Conservation (phyloP, 2,888 invertebrate species). For the Troglohyphantes excavatus region DNA sequence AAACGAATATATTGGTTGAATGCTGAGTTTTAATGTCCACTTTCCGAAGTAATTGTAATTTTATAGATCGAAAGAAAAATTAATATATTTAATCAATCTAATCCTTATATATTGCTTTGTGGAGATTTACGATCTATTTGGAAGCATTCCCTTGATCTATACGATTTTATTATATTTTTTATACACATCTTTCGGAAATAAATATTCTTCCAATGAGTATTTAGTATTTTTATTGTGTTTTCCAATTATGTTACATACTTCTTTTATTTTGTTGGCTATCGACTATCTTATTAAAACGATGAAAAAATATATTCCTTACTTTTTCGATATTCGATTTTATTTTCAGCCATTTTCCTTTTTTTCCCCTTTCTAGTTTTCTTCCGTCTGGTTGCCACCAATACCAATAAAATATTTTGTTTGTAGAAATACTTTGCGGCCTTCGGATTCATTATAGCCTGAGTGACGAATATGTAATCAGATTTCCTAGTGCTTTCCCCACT, state of each 20-base stretch:
- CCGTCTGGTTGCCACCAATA: conserved; percentile 13
- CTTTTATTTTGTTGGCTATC: background rate
- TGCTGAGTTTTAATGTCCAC: background rate
- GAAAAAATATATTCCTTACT: conserved; percentile 23
- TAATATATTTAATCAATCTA: conserved; percentile 18
- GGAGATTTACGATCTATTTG: conserved; percentile 8
- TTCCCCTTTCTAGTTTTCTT: background rate
- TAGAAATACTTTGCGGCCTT: conserved; percentile 2
- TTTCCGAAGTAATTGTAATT: background rate
- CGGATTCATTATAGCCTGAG: conserved; percentile 20
- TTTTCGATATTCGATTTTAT: conserved; percentile 26
- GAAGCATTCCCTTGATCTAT: background rate
- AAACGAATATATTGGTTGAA: background rate
- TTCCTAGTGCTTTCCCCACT: conserved; percentile 11
- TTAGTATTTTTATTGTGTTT: background rate
- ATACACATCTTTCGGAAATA: background rate
- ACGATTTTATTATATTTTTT: background rate
- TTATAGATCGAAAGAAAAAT: conserved; percentile 26
- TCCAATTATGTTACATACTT: background rate
- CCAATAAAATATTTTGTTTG: conserved; percentile 16
- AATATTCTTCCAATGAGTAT: background rate
- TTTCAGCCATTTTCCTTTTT: background rate
- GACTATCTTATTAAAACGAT: background rate
- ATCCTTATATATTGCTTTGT: conserved; percentile 13
- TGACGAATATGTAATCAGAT: conserved; percentile 45